Evolutionary conservation across 2,113 vertebrate genomes (phyloP).

Genomic region (Elaphurus davidianus): DNA sequence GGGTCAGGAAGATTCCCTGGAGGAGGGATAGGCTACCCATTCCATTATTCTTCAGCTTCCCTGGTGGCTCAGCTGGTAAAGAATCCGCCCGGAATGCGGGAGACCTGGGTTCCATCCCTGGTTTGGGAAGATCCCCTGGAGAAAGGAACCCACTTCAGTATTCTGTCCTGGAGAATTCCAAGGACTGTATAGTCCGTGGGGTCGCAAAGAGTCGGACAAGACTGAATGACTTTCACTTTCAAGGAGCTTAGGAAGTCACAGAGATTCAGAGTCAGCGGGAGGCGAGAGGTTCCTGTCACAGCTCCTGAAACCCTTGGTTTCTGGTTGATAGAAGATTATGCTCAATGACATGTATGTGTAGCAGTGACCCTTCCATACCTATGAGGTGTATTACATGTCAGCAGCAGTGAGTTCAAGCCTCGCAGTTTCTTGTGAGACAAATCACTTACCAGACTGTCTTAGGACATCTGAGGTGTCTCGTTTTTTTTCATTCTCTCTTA

Average conservation of each 20-base stretch:
- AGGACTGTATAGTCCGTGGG: neutral
- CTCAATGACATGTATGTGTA: neutral
- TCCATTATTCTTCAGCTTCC: neutral
- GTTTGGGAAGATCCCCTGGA: neutral
- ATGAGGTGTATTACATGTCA: neutral
- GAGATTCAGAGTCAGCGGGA: neutral
- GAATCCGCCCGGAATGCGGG: fast-evolving
- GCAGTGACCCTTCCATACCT: neutral
- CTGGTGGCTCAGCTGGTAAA: neutral
- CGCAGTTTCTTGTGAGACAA: neutral
- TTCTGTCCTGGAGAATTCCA: neutral
- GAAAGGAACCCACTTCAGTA: neutral
- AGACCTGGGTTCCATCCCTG: neutral
- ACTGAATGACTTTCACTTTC: neutral
- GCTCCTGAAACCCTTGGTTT: neutral
- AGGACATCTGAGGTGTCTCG: neutral
- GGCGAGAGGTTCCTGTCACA: neutral
- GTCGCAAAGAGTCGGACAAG: neutral
- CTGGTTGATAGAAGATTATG: neutral
- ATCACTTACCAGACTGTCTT: neutral
- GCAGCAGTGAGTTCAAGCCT: neutral
- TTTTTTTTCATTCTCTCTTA: neutral
- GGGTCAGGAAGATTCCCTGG: neutral
- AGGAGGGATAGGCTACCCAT: neutral
- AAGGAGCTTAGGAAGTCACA: neutral